Evolutionary conservation across 2,888 invertebrate species (phyloP).

Genomic region (Latrodectus hesperus): DNA sequence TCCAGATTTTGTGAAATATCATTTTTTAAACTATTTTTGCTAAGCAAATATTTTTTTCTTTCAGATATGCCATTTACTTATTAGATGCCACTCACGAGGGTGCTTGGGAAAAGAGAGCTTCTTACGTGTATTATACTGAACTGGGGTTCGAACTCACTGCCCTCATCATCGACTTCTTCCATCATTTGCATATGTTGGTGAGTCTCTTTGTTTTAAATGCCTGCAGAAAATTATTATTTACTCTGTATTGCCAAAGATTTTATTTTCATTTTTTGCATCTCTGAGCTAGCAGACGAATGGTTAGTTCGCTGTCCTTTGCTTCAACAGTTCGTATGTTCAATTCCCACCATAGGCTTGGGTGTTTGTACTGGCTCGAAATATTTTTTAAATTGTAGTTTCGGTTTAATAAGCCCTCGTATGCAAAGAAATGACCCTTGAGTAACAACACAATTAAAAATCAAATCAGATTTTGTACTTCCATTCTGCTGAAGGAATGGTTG

Average conservation of each 20-base stretch:
- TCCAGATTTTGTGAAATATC: not conserved
- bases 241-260: not conserved
- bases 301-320: not conserved
- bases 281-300: no score
- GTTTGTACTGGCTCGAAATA: no score
- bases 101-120: conserved; percentile 82
- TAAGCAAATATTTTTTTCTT: not conserved
- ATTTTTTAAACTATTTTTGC: not conserved
- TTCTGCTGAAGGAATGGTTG: no score
- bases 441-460: no score
- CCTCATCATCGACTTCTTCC: conserved; percentile 84
- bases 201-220: conserved; percentile 57
- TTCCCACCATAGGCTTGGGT: no score
- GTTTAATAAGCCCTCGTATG: no score
- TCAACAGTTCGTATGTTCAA: no score
- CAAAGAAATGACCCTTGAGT: no score
- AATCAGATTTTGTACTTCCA: no score
- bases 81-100: conserved; percentile 80
- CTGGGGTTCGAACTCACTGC: conserved; percentile 84
- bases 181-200: conserved; percentile 91
- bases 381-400: no score
- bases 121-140: conserved; percentile 86
- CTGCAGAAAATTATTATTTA: no score
- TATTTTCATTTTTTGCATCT: not conserved
- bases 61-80: conserved; percentile 82